Evolutionary conservation across 1,140 invertebrate genomes (phyloP).

Genomic region (Drosophila ananassae): DNA sequence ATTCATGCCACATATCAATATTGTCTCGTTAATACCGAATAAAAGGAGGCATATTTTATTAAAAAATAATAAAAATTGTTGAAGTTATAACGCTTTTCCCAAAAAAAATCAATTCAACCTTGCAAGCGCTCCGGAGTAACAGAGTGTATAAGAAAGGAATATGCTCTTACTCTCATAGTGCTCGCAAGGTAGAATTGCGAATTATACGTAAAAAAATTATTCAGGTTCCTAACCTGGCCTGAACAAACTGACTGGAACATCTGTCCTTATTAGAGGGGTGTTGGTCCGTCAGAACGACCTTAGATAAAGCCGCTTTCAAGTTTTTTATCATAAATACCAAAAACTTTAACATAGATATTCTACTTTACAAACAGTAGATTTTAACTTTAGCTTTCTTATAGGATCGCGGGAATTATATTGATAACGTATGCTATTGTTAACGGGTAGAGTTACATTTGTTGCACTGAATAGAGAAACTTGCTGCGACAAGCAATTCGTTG

Average conservation of each 20-base stretch:
- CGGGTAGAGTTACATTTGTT: neutral
- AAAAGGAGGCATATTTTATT: no score
- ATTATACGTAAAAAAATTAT: neutral
- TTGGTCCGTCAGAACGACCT: neutral
- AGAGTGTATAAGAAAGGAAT: no score
- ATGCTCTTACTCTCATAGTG: neutral
- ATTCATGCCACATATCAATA: no score
- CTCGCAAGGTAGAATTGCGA: no score
- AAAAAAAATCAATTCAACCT: no score
- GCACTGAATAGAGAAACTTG: conserved; percentile 4
- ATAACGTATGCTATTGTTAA: conserved; percentile 13
- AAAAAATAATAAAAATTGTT: no score
- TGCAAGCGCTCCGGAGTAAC: no score
- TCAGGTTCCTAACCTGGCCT: no score
- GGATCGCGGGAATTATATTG: conserved; percentile 5
- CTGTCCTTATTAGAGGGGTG: conserved; percentile 10
- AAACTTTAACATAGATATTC: neutral
- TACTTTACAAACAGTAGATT: neutral
- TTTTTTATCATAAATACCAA: neutral
- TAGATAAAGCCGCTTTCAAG: neutral
- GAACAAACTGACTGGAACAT: conserved; percentile 4
- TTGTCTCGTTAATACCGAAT: no score
- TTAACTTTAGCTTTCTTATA: neutral
- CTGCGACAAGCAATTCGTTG: conserved; percentile 10
- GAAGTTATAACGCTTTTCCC: no score